These are phyloP conservation scores for Myioborus miniatus DNA, from an alignment of 2,797 vertebrate species.

Conservation along the genomic window DNA sequence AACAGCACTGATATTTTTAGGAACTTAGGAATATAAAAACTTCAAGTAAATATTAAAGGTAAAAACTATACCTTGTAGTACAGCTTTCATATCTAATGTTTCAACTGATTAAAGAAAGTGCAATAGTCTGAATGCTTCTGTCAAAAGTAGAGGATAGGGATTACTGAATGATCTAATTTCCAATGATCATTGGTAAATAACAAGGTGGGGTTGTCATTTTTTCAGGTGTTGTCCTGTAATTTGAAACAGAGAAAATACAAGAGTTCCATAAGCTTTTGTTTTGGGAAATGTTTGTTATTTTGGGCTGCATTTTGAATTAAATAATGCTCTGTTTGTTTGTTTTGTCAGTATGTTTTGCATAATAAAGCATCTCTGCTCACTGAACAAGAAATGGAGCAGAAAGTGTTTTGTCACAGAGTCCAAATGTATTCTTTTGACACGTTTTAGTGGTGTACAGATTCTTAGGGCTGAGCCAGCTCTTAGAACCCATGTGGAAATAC, in stretches of 20 bases:
- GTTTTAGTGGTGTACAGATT: neutral
- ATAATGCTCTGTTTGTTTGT: neutral
- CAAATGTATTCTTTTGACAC: neutral
- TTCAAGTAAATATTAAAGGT: neutral
- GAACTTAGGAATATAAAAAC: neutral
- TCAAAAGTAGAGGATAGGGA: neutral
- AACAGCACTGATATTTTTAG: neutral
- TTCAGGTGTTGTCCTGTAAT: neutral
- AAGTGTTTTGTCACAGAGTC: neutral
- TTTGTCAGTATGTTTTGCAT: neutral
- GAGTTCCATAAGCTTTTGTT: neutral
- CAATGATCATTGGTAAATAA: neutral
- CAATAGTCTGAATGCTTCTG: neutral
- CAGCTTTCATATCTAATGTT: neutral
- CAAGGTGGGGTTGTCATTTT: neutral
- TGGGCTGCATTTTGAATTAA: neutral
- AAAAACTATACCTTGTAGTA: neutral
- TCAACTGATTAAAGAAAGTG: neutral
- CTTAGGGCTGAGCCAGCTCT: neutral
- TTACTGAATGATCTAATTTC: neutral
- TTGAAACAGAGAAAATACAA: neutral
- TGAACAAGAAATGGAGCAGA: neutral
- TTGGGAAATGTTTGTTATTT: neutral
- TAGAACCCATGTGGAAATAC: neutral
- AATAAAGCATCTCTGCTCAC: neutral